Conservation (phyloP, 1,140 invertebrate genomes). For the Caerostris extrusa region DNA sequence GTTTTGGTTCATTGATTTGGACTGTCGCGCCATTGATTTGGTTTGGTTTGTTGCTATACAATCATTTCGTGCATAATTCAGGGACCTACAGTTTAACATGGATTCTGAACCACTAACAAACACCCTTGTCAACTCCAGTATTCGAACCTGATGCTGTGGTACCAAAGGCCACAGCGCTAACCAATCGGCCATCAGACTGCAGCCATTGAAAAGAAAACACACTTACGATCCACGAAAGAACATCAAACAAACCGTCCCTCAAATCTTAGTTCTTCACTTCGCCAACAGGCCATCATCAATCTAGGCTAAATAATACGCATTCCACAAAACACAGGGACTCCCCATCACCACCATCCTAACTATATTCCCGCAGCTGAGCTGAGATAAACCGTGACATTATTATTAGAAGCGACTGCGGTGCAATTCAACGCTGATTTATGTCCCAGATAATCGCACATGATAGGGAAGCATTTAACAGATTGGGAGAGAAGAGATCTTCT, state of each 20-base stretch:
- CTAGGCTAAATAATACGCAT: not conserved
- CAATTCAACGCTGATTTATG: constrained; percentile 19
- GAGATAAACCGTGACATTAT: constrained; percentile 11
- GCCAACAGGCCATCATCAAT: not conserved
- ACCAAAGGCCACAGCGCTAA: too few relatives aligned
- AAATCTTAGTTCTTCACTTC: not conserved
- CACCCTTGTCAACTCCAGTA: too few relatives aligned
- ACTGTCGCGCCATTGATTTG: too few relatives aligned
- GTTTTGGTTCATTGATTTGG: too few relatives aligned
- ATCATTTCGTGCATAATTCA: too few relatives aligned
- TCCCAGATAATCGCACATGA: not conserved
- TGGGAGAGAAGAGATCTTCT: not conserved
- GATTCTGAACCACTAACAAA: too few relatives aligned
- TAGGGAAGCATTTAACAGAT: constrained; percentile 15
- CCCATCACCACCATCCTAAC: not conserved
- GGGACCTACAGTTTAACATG: too few relatives aligned
- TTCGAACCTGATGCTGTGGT: too few relatives aligned
- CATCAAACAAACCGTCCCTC: not conserved
- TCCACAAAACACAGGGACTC: not conserved
- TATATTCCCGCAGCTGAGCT: not conserved
- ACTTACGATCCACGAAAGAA: too few relatives aligned
- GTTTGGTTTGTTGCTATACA: too few relatives aligned
- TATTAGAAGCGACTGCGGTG: constrained; percentile 21
- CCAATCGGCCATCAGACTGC: too few relatives aligned
- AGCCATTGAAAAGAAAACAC: too few relatives aligned